These are phyloP conservation scores for Coleophora flavipennella DNA, from an alignment of 2,888 invertebrate species.

Conservation along the genomic window DNA sequence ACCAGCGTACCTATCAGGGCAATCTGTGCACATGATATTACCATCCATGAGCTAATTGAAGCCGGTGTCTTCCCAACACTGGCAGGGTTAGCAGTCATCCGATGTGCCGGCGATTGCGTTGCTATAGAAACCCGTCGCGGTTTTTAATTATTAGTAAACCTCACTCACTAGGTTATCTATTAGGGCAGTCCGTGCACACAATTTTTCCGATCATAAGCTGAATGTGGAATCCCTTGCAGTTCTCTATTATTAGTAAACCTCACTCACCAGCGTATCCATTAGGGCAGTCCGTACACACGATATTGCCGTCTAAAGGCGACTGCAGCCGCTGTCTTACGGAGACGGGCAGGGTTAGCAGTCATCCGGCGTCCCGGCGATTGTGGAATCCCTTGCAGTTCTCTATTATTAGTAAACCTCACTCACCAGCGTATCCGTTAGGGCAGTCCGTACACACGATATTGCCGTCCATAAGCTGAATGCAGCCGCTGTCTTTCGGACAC, in stretches of 20 bases:
- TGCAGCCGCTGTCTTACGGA: constrained; percentile 93
- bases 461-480: constrained; percentile 89
- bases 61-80: constrained; percentile 94
- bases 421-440: constrained; percentile 91
- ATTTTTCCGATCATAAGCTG: constrained; percentile 88
- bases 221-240: too few species aligned
- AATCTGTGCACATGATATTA: constrained; percentile 92
- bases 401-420: constrained; percentile 79
- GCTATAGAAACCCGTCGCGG: too few species aligned
- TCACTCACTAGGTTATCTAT: constrained; percentile 86
- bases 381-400: constrained; percentile 95
- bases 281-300: constrained; percentile 96
- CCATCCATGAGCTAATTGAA: constrained; percentile 92
- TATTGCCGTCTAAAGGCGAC: constrained; percentile 86
- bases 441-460: constrained; percentile 95
- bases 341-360: constrained; percentile 97
- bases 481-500: constrained; percentile 95
- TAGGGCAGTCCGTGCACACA: constrained; percentile 94
- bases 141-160: too few species aligned
- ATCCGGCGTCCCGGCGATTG: constrained; percentile 85
- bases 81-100: constrained; percentile 72
- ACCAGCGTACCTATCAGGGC: constrained; percentile 93
- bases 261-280: constrained; percentile 86
- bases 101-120: too few species aligned
- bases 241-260: too few species aligned